Evolutionary conservation across 2,888 invertebrate genomes (phyloP), one percentile per base, ranked within the genome.

Genomic region (Anthrax anthrax): DNA sequence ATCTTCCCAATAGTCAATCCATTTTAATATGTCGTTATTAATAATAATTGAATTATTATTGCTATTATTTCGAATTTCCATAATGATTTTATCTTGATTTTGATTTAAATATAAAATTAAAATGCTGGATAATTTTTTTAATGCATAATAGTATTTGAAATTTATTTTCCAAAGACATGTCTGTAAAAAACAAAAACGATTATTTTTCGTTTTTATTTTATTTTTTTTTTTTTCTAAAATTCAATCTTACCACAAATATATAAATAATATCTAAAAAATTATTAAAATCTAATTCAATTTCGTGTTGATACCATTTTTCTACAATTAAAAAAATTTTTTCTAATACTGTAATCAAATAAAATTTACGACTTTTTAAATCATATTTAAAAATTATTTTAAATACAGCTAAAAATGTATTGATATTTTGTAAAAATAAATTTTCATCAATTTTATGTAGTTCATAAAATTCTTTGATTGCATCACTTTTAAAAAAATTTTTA

Each of bases 211-310:
- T 6, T 6, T 6, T 23, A 23, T 23, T 23, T 23, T 4, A 3
- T 12, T 37, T 37, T 4, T 23, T 6, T 8, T 23, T 23, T 23
- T 2, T 10, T 14, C 8, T 18, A 19, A 23, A 16, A 2, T 16
- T 18, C 10, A 37, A 16, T 18, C 44, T 34, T 36, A 45, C 44
- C 36, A 29, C 16, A 36, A 45, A 45, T 10, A 45, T 18, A 12
- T 40, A 34, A 5, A 45, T 16, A 10, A 34, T 19, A 34, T 19
- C 17, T 34, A 39, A 45, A 40, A 45, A 45, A 1, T 34, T 18
- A 2, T 45, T 19, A 19, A 12, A 9, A 32, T 32, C 2, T 4
- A 32, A 12, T 32, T 2, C 29, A 32, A 12, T 32, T 12, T 32
- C 3, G 2, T 12, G 3, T 32, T 32, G 10, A 32, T 5, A 12